Base-by-base conservation (phyloP, 2,888 invertebrate genomes). In the Phrixothrix hirtus region DNA sequence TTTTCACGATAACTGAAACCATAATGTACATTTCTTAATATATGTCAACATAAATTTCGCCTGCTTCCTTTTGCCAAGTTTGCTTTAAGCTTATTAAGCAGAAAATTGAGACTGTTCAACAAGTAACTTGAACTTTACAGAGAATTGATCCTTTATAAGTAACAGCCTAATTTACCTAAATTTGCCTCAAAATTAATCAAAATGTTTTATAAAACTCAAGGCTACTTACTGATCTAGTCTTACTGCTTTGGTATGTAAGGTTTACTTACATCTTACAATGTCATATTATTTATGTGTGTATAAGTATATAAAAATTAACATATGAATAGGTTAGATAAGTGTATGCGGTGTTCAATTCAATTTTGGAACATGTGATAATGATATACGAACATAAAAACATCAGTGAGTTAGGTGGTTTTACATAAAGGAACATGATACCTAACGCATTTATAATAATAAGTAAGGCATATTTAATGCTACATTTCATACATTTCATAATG, bases 351-450 rank as follows among this genome's bases (percentile, higher is more conserved):
- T 61, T 60, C 55, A 60, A 59, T 61, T 63, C 63, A 63, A 63
- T 61, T 63, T 59, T 56, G 57, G 61, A 53, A 61, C 61, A 55
- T 44, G 53, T 58, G 57, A 61, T 62, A 60, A 63, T 60, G 55
- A 55, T 59, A 61, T 61, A 57, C 55, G 55, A 55, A 61, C 62
- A 63, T 61, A 58, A 58, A 53, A 53, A 53, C 57, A 55, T 59
- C 49, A 50, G 57, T 50, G 58, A 53, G 50, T 46, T 55, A 51
- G 44, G 52, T 57, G 50, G 42, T 47, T 43, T 47, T 43, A 43
- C 52, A 54, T 47, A 50, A 32, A 14, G 35, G 50, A 55, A 59
- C 55, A 51, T 51, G 57, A 57, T 49, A 56, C 44, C 47, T 54
- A 58, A 58, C 50, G 44, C 55, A 53, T 60, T 56, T 53, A 55